Base-by-base conservation (phyloP, 2,797 vertebrate species). In the Tarsius wallacei region DNA sequence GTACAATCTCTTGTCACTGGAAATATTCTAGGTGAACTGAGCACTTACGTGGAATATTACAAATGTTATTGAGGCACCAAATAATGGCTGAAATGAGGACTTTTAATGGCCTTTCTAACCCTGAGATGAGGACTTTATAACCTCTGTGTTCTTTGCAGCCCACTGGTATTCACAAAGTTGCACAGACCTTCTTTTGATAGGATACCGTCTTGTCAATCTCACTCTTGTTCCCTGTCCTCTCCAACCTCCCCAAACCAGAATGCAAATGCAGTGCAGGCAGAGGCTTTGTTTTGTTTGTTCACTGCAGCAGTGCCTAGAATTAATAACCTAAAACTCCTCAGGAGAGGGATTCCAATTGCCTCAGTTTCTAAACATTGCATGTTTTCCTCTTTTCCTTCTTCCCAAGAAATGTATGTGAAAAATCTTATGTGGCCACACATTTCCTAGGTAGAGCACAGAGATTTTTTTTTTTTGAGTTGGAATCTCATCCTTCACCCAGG, bases 231-330 rank as follows among this genome's bases (percentile, higher is more conserved):
- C 74, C n/a, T 21, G 68, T 6, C 16, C 47, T 7, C 24, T 19
- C 42, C n/a, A 3, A 11, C 6, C 21, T 33, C 53, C 73, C 91
- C n/a, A 31, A 26, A 22, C 2, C 19, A 55, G 63, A 87, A 33
- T 0, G 19, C 42, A 36, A 31, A 61, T 6, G 0, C n/a, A 5
- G 0, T 1, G n/a, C 33, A 63, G 66, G 59, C n/a, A 16, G 42
- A 63, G 64, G 10, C 3, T 51, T 47, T 4, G 42, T 42, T 57
- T 85, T 24, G 28, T 33, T 61, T 61, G 73, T 71, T 74, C 24
- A 1, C 8, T 26, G 66, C 16, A 7, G 5, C 11, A 53, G 28
- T 2, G 49, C 33, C 36, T 26, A 33, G 53, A 90, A 77, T 17
- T 15, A 31, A 51, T 24, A 63, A 71, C 17, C 31, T 70, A 61